These are phyloP conservation scores for Morbakka virulenta DNA, from an alignment of 30 jellyfish, hydroid and myxozoan species.

Conservation along the genomic window DNA sequence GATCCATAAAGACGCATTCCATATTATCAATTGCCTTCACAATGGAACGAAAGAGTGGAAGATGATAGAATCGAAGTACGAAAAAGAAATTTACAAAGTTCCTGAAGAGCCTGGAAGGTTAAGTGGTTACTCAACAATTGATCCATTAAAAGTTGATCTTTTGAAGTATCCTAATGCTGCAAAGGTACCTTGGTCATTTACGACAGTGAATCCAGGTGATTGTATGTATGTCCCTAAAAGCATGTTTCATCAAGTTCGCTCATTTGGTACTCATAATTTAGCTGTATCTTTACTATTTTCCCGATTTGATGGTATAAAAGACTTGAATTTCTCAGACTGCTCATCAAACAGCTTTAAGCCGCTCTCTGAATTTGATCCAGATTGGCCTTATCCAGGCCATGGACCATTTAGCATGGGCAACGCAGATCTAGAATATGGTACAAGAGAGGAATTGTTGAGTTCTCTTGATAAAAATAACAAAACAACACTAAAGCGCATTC, in stretches of 20 bases:
- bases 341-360: conserved; percentile 39
- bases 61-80: conserved; percentile 53
- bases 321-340: conserved; percentile 55
- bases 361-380: conserved; percentile 50
- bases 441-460: conserved; percentile 13
- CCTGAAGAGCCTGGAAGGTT: conserved; percentile 68
- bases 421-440: conserved; percentile 50
- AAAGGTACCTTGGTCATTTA: conserved; percentile 64
- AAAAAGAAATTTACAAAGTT: conserved; percentile 60
- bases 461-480: neutral
- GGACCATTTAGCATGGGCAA: conserved; percentile 81
- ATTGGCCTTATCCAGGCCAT: conserved; percentile 75
- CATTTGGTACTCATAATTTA: conserved; percentile 57
- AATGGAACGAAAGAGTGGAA: conserved; percentile 86
- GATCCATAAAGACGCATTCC: conserved; percentile 72
- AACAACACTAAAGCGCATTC: conserved; percentile 11
- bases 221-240: conserved; percentile 72
- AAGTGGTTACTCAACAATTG: conserved; percentile 69
- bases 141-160: conserved; percentile 67
- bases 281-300: conserved; percentile 69
- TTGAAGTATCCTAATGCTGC: conserved; percentile 56
- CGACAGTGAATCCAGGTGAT: conserved; percentile 55
- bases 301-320: conserved; percentile 35
- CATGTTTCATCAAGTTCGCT: conserved; percentile 75
- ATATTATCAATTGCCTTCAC: conserved; percentile 69